Evolutionary conservation across 2,888 invertebrate species (phyloP).

Genomic region (Callinectes sapidus): DNA sequence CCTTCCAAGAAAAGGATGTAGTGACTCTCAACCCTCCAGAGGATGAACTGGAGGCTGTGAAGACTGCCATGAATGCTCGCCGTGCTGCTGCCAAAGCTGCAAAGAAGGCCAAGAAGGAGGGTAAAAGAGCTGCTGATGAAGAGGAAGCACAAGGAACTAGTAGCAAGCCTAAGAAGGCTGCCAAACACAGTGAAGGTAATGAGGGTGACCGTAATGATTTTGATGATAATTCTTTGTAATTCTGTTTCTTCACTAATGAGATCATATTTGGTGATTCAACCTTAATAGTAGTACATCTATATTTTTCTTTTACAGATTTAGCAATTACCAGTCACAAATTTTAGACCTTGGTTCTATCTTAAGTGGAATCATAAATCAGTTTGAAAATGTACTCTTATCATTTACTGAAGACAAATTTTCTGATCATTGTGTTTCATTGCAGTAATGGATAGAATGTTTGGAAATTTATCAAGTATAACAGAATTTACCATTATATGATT

Average conservation of each 20-base stretch:
- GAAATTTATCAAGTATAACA: no score
- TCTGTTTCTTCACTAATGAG: background rate
- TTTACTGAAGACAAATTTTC: no score
- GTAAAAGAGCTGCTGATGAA: slow-evolving; percentile 76
- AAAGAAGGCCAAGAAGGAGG: slow-evolving; percentile 83
- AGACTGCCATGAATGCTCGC: slow-evolving; percentile 82
- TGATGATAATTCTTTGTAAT: background rate
- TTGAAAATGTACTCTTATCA: no score
- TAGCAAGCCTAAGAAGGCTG: slow-evolving; percentile 63
- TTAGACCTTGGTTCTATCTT: no score
- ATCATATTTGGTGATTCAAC: no score
- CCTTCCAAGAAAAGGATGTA: slow-evolving; percentile 45
- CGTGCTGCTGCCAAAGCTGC: slow-evolving; percentile 78
- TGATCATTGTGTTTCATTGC: no score
- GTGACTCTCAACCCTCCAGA: slow-evolving; percentile 83
- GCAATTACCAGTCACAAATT: no score
- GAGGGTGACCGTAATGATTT: background rate
- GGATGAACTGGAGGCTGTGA: slow-evolving; percentile 82
- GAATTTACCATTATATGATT: no score
- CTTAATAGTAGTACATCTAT: no score
- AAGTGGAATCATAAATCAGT: no score
- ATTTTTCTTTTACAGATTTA: no score
- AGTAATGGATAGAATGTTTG: no score
- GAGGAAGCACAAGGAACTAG: slow-evolving; percentile 70
- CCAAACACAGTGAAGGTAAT: slow-evolving; percentile 57